Percentiles rank a stretch among this genome's conserved stretches.
Conservation (phyloP, 2,888 invertebrate species). For the Cerceris rybyensis region DNA sequence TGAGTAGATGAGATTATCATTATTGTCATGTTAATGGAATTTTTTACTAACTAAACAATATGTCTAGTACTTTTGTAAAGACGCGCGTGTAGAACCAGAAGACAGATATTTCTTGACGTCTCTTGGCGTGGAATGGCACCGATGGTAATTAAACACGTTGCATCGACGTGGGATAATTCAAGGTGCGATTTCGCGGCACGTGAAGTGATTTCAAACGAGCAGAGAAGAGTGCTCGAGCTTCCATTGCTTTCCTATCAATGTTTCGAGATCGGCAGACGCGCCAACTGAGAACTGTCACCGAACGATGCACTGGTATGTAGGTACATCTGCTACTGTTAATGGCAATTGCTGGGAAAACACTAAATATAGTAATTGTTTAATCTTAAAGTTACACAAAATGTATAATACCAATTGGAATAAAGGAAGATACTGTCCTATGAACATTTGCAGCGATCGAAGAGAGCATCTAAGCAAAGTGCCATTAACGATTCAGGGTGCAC, state of each 20-base stretch:
- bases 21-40: no score
- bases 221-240: neutral
- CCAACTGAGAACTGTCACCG: slow-evolving; percentile 41
- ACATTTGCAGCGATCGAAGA: no score
- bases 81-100: no score
- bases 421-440: no score
- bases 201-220: slow-evolving; percentile 41
- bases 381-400: no score
- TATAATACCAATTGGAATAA: no score
- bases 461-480: no score
- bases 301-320: slow-evolving; percentile 37
- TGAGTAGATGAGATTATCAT: no score
- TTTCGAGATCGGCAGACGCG: slow-evolving; percentile 48
- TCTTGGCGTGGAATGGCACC: neutral
- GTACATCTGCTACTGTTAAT: slow-evolving; percentile 10
- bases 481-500: no score
- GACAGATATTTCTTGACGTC: neutral
- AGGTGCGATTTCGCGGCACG: slow-evolving; percentile 27
- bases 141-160: slow-evolving; percentile 39
- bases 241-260: slow-evolving; percentile 19
- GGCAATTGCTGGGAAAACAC: no score
- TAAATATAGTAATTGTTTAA: no score
- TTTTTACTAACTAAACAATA: no score
- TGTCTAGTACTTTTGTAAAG: neutral
- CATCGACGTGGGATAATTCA: slow-evolving; percentile 31